These are phyloP conservation scores for Hirtodrosophila confusa DNA, from an alignment of 2,888 invertebrate species.

Conservation along the genomic window DNA sequence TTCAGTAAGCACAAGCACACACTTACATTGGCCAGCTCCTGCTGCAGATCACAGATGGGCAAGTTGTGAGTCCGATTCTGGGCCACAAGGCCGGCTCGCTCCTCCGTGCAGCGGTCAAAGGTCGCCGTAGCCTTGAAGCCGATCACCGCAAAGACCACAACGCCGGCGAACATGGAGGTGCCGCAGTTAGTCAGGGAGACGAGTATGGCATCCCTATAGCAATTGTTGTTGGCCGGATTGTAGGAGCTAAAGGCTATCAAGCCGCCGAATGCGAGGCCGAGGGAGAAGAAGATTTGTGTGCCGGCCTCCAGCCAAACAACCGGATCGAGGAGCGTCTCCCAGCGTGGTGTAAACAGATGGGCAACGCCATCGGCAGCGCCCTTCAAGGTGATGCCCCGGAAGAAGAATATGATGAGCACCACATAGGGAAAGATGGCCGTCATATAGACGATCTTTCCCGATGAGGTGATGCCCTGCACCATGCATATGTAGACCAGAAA, in stretches of 20 bases:
- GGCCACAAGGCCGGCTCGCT: conserved; percentile 85
- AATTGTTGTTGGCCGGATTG: conserved; percentile 98
- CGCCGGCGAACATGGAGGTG: conserved; percentile 98
- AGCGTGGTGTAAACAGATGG: conserved; percentile 96
- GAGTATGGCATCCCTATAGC: conserved; percentile 95
- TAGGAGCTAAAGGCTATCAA: conserved; percentile 97
- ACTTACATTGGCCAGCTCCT: conserved; percentile 94
- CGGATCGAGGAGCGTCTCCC: conserved; percentile 95
- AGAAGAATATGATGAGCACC: conserved; percentile 97
- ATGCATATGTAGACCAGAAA: conserved; percentile 97
- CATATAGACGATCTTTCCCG: conserved; percentile 97
- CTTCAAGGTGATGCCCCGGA: conserved; percentile 94
- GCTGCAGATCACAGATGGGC: conserved; percentile 92
- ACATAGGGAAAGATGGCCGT: conserved; percentile 98
- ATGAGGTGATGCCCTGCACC: conserved; percentile 98
- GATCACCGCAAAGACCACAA: conserved; percentile 97
- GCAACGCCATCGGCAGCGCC: conserved; percentile 92
- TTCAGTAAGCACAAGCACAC: background rate
- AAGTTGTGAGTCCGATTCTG: conserved; percentile 88
- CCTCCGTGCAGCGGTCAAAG: conserved; percentile 82
- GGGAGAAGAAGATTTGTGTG: conserved; percentile 98
- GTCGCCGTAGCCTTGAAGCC: conserved; percentile 90
- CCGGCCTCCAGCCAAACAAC: conserved; percentile 99
- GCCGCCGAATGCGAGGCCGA: conserved; percentile 97
- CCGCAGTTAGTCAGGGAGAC: conserved; percentile 96